Conservation (phyloP, 2,888 invertebrate genomes). For the Dolomedes plantarius region DNA sequence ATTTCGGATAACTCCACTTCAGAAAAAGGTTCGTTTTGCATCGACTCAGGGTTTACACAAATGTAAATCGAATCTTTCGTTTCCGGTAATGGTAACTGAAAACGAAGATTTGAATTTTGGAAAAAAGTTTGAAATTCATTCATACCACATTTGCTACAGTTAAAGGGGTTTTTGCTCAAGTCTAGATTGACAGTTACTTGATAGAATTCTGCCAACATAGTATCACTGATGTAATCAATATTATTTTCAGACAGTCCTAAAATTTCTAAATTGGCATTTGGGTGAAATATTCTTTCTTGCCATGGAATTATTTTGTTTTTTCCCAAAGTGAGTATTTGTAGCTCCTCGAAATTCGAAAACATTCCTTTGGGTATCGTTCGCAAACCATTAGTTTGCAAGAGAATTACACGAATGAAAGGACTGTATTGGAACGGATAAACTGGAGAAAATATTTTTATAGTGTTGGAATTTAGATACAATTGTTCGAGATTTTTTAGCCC, state of each 20-base stretch:
- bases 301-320: slow-evolving; percentile 30
- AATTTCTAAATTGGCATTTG: neutral
- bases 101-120: neutral
- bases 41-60: neutral
- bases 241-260: slow-evolving; percentile 23
- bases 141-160: slow-evolving; percentile 50
- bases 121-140: slow-evolving; percentile 33
- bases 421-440: slow-evolving; percentile 17
- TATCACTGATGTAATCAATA: neutral
- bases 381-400: slow-evolving; percentile 23
- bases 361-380: neutral
- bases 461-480: slow-evolving; percentile 6
- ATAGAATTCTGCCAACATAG: slow-evolving; percentile 20
- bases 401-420: neutral
- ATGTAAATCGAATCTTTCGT: neutral
- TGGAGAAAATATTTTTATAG: neutral
- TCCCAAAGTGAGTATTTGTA: neutral
- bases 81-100: neutral
- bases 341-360: slow-evolving; percentile 2
- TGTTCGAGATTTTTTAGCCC: slow-evolving; percentile 17
- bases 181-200: neutral
- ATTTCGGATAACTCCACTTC: slow-evolving; percentile 3
- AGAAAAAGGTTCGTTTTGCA: slow-evolving; percentile 2
- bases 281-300: slow-evolving; percentile 1
- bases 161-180: slow-evolving; percentile 33